A percentile compares a stretch with the other conserved stretches of the same genome.
phyloP scores from a whole-genome alignment of 2,797 vertebrate species.

The Acrossocheilus wenchowensis region DNA sequence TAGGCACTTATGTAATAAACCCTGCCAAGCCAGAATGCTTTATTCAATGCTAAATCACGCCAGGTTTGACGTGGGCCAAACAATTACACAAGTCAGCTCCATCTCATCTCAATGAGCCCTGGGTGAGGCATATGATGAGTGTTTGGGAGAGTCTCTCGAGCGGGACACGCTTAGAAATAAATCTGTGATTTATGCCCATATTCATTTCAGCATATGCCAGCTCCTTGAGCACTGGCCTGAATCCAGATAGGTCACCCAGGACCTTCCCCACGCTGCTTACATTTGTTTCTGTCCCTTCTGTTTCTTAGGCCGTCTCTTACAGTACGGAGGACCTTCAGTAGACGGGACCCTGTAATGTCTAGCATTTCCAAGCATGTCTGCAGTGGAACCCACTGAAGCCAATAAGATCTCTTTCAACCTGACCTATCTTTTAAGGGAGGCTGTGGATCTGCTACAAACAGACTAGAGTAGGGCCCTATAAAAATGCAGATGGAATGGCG shows the following conservation, averaged over 20 bases:
- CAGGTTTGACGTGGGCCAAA: neutral
- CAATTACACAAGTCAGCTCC: neutral
- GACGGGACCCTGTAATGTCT: neutral
- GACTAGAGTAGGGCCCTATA: no score
- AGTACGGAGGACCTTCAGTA: neutral
- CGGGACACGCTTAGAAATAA: constrained; percentile 1
- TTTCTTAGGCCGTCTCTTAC: neutral
- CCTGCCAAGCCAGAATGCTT: neutral
- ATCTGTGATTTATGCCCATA: constrained; percentile 25
- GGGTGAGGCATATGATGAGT: neutral
- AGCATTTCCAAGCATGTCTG: neutral
- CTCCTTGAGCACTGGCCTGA: constrained; percentile 37
- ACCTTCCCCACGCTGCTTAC: neutral
- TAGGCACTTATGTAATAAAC: constrained; percentile 3
- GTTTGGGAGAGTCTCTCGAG: neutral
- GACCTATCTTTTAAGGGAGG: neutral
- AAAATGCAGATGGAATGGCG: neutral
- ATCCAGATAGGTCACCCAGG: constrained; percentile 27
- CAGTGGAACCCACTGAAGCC: neutral
- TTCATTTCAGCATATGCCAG: constrained; percentile 50
- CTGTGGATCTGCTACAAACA: neutral
- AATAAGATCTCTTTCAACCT: neutral
- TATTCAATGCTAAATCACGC: neutral
- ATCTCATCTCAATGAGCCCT: neutral
- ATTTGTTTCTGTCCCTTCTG: neutral